phyloP scores from a whole-genome alignment of 2,888 invertebrate genomes.

The Scaptomyza caliginosa region DNA sequence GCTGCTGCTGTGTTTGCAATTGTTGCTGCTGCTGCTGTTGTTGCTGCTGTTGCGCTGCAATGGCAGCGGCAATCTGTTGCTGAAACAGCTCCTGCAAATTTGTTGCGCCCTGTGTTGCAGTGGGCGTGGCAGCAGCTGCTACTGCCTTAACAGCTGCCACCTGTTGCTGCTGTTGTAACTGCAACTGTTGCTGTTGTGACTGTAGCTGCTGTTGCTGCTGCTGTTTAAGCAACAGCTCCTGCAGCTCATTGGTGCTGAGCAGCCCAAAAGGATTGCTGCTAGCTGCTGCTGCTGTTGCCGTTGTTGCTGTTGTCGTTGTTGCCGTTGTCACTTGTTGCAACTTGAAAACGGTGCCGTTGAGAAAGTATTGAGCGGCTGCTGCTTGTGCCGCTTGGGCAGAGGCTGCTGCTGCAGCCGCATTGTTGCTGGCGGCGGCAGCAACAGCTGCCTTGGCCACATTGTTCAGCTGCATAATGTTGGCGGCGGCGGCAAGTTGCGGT shows the following conservation, averaged over 20 bases:
- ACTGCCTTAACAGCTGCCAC: conserved; percentile 53
- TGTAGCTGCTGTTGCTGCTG: conserved; percentile 60
- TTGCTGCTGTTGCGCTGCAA: conserved; percentile 78
- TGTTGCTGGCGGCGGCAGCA: conserved; percentile 67
- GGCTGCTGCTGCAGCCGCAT: conserved; percentile 67
- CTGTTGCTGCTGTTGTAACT: conserved; percentile 46
- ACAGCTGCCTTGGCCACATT: conserved; percentile 81
- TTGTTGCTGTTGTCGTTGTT: conserved; percentile 81
- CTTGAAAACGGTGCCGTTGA: conserved; percentile 84
- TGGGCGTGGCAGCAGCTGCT: conserved; percentile 43
- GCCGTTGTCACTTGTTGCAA: conserved; percentile 82
- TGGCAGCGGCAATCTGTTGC: conserved; percentile 70
- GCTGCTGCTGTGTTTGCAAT: conserved; percentile 65
- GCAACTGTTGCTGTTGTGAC: conserved; percentile 55
- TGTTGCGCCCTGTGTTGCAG: conserved; percentile 37
- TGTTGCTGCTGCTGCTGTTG: conserved; percentile 79
- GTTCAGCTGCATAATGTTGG: conserved; percentile 84
- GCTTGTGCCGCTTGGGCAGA: conserved; percentile 79
- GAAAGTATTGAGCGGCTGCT: conserved; percentile 82
- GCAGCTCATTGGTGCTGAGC: conserved; percentile 73
- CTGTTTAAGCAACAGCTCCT: conserved; percentile 77
- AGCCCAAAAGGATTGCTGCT: conserved; percentile 78
- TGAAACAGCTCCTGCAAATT: conserved; percentile 67
- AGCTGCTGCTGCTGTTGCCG: conserved; percentile 74
- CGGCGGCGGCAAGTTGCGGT: conserved; percentile 85